Evolutionary conservation across 2,888 invertebrate genomes (phyloP), one percentile per base, ranked within the genome.

Genomic region (Philereme transversata): DNA sequence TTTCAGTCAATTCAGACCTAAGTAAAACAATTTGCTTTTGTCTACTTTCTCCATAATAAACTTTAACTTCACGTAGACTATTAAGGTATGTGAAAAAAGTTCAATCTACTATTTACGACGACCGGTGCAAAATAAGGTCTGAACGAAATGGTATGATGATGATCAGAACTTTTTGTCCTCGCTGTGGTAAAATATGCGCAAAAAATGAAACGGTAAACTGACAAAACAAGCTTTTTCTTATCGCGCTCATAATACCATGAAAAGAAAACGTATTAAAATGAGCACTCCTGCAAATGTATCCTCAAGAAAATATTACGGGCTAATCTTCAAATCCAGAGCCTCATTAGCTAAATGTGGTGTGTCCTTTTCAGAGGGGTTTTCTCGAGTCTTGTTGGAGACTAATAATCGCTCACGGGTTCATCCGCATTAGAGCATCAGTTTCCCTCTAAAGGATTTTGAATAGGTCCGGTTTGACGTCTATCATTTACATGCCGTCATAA

Each of bases 271-370:
- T 54, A 62, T 63, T 63, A 58, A 50, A 64, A 60, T 49, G 54
- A 60, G 45, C 40, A 47, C 48, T 68, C 56, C 45, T 41, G 49
- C 47, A 52, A 62, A 62, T 51, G 51, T 62, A 63, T 62, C 44
- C 49, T 35, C 52, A 52, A 48, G 57, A 57, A 55, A 64, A 64
- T 67, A 62, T 67, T 59, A 64, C 52, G 49, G 56, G 65, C 67
- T 69, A 67, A 68, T 69, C 67, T 63, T 48, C 49, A 54, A 62
- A 54, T 61, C 62, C 66, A 22, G 62, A 50, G 57, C 48, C 64
- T 68, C 67, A 67, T 71, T 68, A 64, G 47, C 63, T 62, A 64
- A 71, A 69, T 71, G 64, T 40, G 57, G 63, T 60, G 63, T 66
- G 61, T 62, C 52, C 55, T 64, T 62, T 64, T 60, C 55, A 59